Evolutionary conservation across 1,140 invertebrate species (phyloP).

Genomic region (Heliconius melpomene): DNA sequence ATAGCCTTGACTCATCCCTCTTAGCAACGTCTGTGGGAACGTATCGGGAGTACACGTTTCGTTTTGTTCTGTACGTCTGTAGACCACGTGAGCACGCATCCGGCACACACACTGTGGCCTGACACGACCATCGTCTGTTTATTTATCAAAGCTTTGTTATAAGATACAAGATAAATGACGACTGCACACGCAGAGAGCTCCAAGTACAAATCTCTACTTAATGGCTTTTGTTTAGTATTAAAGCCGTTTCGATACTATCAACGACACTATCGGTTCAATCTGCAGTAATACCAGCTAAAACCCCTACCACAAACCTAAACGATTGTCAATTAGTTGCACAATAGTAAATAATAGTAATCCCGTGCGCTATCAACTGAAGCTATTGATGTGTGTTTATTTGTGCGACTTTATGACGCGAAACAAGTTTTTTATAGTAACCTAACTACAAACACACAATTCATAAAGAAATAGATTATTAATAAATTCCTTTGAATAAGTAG

Average conservation of each 20-base stretch:
- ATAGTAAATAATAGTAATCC: slow-evolving; percentile 18
- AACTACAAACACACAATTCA: not conserved
- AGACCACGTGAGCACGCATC: slow-evolving; percentile 73
- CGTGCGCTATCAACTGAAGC: not conserved
- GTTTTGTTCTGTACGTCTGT: slow-evolving; percentile 62
- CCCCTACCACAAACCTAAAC: slow-evolving; percentile 23
- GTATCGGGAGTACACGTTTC: slow-evolving; percentile 58
- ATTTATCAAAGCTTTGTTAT: slow-evolving; percentile 56
- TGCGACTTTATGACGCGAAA: not conserved
- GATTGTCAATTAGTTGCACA: slow-evolving; percentile 24
- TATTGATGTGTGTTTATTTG: not conserved
- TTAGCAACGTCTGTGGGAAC: slow-evolving; percentile 71
- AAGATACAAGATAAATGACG: slow-evolving; percentile 50
- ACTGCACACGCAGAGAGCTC: slow-evolving; percentile 40
- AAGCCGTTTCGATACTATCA: slow-evolving; percentile 20
- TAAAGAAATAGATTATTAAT: slow-evolving; percentile 12
- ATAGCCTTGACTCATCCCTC: slow-evolving; percentile 69
- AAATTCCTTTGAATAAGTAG: slow-evolving; percentile 19
- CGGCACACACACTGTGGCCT: slow-evolving; percentile 54
- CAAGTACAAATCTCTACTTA: not conserved
- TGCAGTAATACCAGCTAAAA: slow-evolving; percentile 18
- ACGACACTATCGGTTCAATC: slow-evolving; percentile 19
- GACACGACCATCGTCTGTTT: slow-evolving; percentile 52
- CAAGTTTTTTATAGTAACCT: not conserved
- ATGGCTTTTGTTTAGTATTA: slow-evolving; percentile 6